Base-by-base conservation (phyloP, 1,140 invertebrate genomes). In the Calliopsis andreniformis region DNA sequence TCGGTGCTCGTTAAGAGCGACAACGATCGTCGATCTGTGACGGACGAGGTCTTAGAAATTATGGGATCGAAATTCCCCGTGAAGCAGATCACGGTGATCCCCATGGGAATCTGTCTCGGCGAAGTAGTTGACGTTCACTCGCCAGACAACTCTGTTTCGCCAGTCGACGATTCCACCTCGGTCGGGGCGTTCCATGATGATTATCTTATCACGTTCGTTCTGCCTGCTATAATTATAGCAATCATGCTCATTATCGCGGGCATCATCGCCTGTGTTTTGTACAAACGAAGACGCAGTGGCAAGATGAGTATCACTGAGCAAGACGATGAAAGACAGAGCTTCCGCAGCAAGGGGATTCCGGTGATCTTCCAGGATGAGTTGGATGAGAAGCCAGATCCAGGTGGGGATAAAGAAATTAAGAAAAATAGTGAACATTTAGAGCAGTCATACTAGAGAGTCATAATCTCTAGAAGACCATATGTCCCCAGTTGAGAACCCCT, bases 311-410 rank as follows among this genome's bases (percentile, higher is more conserved):
- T 96, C 61, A 91, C 94, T 92, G 91, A 95, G 91, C 88, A 96
- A 80, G 96, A 97, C 79, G 96, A 97, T 84, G 96, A 96, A 83
- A 93, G 95, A 56, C 95, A 95, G 90, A 95, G 94, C 63, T 98
- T 98, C 91, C 94, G 97, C 10, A 97, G 95, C 79, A 98, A 98
- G 91, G 97, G 97, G 55, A 97, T 98, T 83, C 98, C 98, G 0
- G 97, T 98, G 7, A 99, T 99, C 81, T 98, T 99, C 90, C 96
- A 96, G 89, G 97, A 99, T 91, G 98, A 99, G 89, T 92, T 98
- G 16, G 97, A 98, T 81, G 97, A 98, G 86, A 96, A 97, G 87
- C 96, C 96, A 1, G 96, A 96, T 89, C 95, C 96, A 39, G 95
- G 95, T 91, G 12, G 61, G 42, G 47, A 59, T 62, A 10, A 55